A percentile compares a stretch with the other conserved stretches of the same genome.
phyloP scores from a whole-genome alignment of 2,797 vertebrate species.

The Gambusia yucatana region DNA sequence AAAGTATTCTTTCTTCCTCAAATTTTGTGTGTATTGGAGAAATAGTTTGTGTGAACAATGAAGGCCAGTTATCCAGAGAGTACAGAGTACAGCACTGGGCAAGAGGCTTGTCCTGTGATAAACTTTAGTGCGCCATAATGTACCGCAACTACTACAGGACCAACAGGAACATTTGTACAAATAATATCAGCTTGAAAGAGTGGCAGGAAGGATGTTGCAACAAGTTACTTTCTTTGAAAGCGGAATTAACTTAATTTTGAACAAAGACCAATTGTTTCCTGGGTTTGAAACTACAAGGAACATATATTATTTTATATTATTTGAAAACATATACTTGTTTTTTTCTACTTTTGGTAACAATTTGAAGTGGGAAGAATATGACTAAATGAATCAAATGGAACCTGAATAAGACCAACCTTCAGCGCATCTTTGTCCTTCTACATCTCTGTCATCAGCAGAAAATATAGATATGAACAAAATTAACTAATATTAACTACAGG shows the following conservation, averaged over 20 bases:
- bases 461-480: neutral
- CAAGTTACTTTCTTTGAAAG: neutral
- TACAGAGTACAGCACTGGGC: neutral
- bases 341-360: neutral
- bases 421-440: neutral
- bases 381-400: neutral
- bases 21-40: neutral
- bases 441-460: neutral
- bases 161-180: neutral
- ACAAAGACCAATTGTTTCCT: too few relatives aligned
- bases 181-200: neutral
- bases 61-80: neutral
- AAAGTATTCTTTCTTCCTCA: neutral
- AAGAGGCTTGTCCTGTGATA: neutral
- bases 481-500: neutral
- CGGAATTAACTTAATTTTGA: neutral
- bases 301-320: neutral
- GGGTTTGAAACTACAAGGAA: neutral
- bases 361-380: neutral
- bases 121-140: neutral
- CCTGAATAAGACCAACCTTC: neutral
- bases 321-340: neutral
- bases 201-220: neutral
- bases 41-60: neutral
- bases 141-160: neutral